Percentiles rank a stretch among this genome's conserved stretches.
Evolutionary conservation across 2,797 vertebrate genomes (phyloP).

Genomic region (Alca torda): DNA sequence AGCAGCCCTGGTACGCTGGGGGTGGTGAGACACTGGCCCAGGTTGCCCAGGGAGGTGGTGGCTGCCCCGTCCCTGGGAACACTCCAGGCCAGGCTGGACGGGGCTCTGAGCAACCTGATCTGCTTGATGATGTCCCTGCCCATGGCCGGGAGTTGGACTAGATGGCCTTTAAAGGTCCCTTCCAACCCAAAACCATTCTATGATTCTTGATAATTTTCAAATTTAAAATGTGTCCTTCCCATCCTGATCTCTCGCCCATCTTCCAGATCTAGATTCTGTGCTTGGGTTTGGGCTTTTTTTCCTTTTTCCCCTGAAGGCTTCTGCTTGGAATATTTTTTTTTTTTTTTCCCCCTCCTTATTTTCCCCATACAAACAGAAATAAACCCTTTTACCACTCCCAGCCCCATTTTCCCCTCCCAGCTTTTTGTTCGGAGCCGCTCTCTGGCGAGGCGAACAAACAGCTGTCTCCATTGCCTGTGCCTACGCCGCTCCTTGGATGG

Average conservation of each 20-base stretch:
- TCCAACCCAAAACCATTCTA: neutral
- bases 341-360: neutral
- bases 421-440: conserved; percentile 1
- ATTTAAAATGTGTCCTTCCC: neutral
- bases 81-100: neutral
- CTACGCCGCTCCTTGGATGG: neutral
- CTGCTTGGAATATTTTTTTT: neutral
- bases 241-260: neutral
- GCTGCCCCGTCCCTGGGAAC: no score
- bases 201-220: neutral
- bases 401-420: neutral
- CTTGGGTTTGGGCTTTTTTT: neutral
- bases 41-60: no score
- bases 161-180: neutral
- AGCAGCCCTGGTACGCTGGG: no score
- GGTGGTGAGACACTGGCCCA: no score
- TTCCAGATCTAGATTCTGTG: neutral
- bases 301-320: neutral
- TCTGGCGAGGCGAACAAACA: conserved; percentile 54
- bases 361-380: neutral
- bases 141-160: neutral
- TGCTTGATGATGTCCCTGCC: neutral
- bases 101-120: neutral
- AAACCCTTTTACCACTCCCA: neutral
- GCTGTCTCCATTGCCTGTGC: conserved; percentile 44